A percentile compares a stretch with the other conserved stretches of the same genome.
phyloP scores from a whole-genome alignment of 2,888 invertebrate species.

The Terebella lapidaria region DNA sequence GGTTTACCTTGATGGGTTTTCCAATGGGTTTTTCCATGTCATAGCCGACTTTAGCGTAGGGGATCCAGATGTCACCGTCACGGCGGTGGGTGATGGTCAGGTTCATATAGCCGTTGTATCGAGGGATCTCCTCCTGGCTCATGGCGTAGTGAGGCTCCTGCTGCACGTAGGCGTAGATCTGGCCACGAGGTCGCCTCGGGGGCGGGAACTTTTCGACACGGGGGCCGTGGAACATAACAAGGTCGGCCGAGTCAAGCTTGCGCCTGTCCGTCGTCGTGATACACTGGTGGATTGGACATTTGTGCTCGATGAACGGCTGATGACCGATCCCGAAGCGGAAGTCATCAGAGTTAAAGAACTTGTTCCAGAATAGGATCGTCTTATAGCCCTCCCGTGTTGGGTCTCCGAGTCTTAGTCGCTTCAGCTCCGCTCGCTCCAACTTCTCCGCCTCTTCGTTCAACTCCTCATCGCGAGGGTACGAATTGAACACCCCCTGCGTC shows the following conservation, averaged over 20 bases:
- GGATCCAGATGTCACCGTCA: slow-evolving; percentile 27
- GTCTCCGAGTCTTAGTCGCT: not conserved
- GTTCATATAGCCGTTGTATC: slow-evolving; percentile 23
- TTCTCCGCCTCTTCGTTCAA: not conserved
- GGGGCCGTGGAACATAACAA: slow-evolving; percentile 5
- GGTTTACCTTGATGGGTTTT: not conserved
- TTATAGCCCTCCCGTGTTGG: not conserved
- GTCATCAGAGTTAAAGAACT: slow-evolving; percentile 12
- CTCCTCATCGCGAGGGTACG: not conserved
- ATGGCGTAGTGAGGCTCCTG: not conserved
- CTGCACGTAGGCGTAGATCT: not conserved
- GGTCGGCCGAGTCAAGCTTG: not conserved
- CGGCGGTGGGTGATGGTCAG: slow-evolving; percentile 29
- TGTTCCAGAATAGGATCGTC: slow-evolving; percentile 20
- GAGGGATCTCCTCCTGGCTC: slow-evolving; percentile 4
- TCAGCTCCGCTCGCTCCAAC: not conserved
- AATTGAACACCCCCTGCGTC: no score
- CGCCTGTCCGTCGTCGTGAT: not conserved
- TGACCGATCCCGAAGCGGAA: slow-evolving; percentile 19
- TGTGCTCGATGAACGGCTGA: slow-evolving; percentile 14
- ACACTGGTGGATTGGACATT: slow-evolving; percentile 13
- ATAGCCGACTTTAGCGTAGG: slow-evolving; percentile 19
- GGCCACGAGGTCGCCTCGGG: not conserved
- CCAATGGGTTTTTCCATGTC: not conserved
- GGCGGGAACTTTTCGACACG: not conserved